Evolutionary conservation across 2,888 invertebrate genomes (phyloP).

Genomic region (Hofmannophila pseudospretella): DNA sequence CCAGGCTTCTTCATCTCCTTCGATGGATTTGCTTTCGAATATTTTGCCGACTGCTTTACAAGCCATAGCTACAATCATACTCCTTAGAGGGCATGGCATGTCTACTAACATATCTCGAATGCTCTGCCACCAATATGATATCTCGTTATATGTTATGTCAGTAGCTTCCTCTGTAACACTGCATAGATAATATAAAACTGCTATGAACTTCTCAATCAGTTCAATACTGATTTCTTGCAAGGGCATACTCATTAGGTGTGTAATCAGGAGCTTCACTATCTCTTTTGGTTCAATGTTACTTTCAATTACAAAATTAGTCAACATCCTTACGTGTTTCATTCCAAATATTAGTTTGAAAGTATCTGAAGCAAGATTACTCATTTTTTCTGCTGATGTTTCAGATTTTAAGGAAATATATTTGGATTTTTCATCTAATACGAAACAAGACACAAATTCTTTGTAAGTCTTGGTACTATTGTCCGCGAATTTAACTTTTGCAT

Average conservation of each 20-base stretch:
- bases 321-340: constrained; percentile 34
- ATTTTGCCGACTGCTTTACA: constrained; percentile 85
- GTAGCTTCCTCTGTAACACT: constrained; percentile 79
- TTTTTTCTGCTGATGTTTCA: constrained; percentile 43
- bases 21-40: constrained; percentile 57
- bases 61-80: constrained; percentile 89
- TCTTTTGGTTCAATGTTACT: constrained; percentile 75
- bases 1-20: constrained; percentile 82
- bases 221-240: constrained; percentile 67
- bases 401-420: constrained; percentile 42
- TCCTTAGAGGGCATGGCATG: constrained; percentile 85
- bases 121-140: constrained; percentile 90
- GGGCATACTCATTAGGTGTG: constrained; percentile 83
- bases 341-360: constrained; percentile 68
- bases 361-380: constrained; percentile 47
- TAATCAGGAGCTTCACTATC: constrained; percentile 83
- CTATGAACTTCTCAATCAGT: constrained; percentile 83
- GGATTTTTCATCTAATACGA: constrained; percentile 60
- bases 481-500: constrained; percentile 77
- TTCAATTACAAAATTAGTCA: constrained; percentile 41
- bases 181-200: constrained; percentile 81
- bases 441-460: constrained; percentile 75
- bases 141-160: constrained; percentile 81
- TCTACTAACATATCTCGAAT: constrained; percentile 85
- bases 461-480: constrained; percentile 66